Conservation (phyloP, 35 echinoderm and acorn worm genomes). For the Heliocidaris tuberculata region DNA sequence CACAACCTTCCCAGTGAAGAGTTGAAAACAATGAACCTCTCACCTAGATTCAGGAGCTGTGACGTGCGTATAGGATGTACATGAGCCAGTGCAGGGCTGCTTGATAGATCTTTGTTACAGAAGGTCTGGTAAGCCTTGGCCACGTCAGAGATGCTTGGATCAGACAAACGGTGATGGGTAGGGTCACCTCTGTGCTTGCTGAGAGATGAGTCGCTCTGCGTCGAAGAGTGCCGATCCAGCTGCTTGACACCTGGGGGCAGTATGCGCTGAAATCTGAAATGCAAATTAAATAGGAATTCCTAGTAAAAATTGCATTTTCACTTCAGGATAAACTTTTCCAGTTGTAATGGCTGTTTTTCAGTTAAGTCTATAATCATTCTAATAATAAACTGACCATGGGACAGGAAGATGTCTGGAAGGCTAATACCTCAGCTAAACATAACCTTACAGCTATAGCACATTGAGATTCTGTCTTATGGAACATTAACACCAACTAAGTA, state of each 20-base stretch:
- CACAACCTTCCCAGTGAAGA: too few relatives aligned
- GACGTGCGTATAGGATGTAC: neutral
- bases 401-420: too few relatives aligned
- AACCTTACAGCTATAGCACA: too few relatives aligned
- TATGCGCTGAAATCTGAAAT: constrained; percentile 48
- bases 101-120: neutral
- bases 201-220: neutral
- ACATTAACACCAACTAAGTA: too few relatives aligned
- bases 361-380: too few relatives aligned
- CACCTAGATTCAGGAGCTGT: constrained; percentile 32
- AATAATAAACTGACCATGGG: too few relatives aligned
- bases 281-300: neutral
- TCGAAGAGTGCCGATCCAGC: neutral
- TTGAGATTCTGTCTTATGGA: too few relatives aligned
- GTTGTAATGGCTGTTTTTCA: too few relatives aligned
- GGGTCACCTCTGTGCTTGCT: neutral
- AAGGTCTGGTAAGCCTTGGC: constrained; percentile 50
- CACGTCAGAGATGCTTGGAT: constrained; percentile 64
- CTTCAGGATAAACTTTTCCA: too few relatives aligned
- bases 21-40: too few relatives aligned
- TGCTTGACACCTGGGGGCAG: neutral
- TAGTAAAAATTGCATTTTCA: too few relatives aligned
- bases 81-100: neutral
- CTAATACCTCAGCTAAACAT: too few relatives aligned
- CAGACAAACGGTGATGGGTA: neutral